Percentiles rank a stretch among this genome's conserved stretches.
Conservation (phyloP, 2,888 invertebrate species). For the Latheticus oryzae region DNA sequence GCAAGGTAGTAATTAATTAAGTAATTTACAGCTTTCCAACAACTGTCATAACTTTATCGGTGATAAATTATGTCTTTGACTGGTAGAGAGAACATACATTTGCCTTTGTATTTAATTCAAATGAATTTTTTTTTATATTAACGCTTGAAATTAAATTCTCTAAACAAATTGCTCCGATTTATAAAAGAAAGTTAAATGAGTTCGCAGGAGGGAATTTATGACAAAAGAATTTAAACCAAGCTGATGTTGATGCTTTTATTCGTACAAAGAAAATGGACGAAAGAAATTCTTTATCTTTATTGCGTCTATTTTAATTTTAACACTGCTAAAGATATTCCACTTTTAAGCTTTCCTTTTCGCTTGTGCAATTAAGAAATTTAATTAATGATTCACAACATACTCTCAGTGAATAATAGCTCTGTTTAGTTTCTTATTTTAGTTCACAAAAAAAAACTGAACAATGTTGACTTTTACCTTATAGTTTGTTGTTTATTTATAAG, state of each 20-base stretch:
- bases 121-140: conserved; percentile 1
- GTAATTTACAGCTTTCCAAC: conserved; percentile 32
- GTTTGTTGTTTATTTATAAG: conserved; percentile 3
- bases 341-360: too few relatives aligned
- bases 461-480: too few relatives aligned
- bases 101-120: not conserved
- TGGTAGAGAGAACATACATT: too few relatives aligned
- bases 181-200: conserved; percentile 1
- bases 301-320: too few relatives aligned
- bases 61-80: conserved; percentile 15
- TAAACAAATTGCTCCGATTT: not conserved
- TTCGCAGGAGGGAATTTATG: conserved; percentile 2
- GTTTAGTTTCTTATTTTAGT: too few relatives aligned
- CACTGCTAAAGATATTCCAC: too few relatives aligned
- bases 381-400: too few relatives aligned
- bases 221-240: conserved; percentile 1
- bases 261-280: not conserved
- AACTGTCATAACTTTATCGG: conserved; percentile 30
- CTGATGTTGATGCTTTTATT: not conserved
- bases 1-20: conserved; percentile 37
- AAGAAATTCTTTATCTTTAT: too few relatives aligned
- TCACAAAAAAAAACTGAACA: too few relatives aligned
- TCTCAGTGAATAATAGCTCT: too few relatives aligned
- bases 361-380: too few relatives aligned
- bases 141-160: too few relatives aligned